These are phyloP conservation scores for Rhogogaster chlorosoma DNA, from an alignment of 2,888 invertebrate species.

Conservation along the genomic window DNA sequence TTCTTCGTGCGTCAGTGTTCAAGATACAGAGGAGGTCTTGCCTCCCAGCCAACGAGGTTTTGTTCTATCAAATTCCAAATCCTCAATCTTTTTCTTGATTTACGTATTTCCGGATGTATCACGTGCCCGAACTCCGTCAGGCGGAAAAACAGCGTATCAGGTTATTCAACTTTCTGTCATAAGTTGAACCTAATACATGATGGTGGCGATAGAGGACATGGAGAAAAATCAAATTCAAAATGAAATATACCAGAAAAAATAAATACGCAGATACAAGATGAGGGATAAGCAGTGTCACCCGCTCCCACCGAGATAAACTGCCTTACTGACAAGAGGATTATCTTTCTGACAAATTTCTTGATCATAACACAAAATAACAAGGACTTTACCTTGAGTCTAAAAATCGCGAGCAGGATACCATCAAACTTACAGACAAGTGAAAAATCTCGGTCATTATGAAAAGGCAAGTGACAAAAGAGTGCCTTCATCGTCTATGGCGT, in stretches of 20 bases:
- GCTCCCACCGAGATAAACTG: background rate
- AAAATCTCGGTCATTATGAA: background rate
- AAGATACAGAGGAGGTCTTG: background rate
- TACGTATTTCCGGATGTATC: background rate
- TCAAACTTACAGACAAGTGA: background rate
- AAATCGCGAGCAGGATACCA: background rate
- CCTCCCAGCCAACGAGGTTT: background rate
- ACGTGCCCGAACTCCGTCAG: background rate
- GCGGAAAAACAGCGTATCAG: background rate
- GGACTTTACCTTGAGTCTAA: background rate
- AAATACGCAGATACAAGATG: background rate
- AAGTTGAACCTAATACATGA: background rate
- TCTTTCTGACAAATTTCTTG: background rate
- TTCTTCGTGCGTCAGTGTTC: background rate
- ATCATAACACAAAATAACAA: background rate
- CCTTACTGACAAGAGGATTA: background rate
- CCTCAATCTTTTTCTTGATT: background rate
- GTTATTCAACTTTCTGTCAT: conserved; percentile 17
- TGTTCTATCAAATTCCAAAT: background rate
- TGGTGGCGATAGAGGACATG: background rate
- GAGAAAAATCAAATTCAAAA: background rate
- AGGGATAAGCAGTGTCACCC: background rate
- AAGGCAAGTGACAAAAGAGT: background rate
- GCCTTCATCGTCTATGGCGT: background rate
- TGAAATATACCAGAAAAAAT: background rate